A percentile compares a stretch with the other conserved stretches of the same genome.
These are phyloP conservation scores for Tachysurus fulvidraco DNA, from an alignment of 2,113 vertebrate species.

Conservation along the genomic window DNA sequence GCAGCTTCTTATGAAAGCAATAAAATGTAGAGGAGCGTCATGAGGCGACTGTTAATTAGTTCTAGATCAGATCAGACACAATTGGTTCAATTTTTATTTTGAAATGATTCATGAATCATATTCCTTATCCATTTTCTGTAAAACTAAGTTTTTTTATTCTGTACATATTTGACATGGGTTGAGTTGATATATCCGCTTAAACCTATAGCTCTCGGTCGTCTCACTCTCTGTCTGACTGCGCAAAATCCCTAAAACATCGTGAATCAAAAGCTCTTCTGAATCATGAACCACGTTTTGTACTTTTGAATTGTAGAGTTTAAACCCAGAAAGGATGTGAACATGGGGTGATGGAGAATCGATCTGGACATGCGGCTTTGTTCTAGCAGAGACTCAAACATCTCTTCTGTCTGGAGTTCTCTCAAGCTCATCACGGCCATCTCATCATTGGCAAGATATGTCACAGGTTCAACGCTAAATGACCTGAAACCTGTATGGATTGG, in stretches of 20 bases:
- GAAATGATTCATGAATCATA: neutral
- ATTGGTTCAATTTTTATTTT: neutral
- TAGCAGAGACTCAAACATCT: neutral
- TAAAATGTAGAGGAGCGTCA: neutral
- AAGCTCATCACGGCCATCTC: neutral
- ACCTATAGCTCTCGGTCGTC: neutral
- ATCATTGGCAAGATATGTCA: neutral
- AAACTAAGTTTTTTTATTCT: neutral
- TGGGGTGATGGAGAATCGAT: neutral
- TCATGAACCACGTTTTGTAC: neutral
- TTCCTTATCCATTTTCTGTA: neutral
- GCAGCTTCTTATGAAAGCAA: neutral
- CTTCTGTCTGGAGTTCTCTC: neutral
- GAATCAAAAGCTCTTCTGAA: neutral
- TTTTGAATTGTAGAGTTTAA: neutral
- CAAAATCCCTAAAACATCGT: neutral
- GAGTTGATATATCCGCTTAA: neutral
- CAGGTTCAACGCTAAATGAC: conserved; percentile 42
- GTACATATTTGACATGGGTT: neutral
- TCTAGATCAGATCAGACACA: neutral
- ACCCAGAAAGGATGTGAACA: neutral
- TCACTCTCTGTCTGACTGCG: neutral
- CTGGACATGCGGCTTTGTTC: neutral
- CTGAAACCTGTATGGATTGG: conserved; percentile 34
- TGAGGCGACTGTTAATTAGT: neutral